Evolutionary conservation across 2,113 vertebrate species (phyloP).

Genomic region (Plestiodon gilberti): DNA sequence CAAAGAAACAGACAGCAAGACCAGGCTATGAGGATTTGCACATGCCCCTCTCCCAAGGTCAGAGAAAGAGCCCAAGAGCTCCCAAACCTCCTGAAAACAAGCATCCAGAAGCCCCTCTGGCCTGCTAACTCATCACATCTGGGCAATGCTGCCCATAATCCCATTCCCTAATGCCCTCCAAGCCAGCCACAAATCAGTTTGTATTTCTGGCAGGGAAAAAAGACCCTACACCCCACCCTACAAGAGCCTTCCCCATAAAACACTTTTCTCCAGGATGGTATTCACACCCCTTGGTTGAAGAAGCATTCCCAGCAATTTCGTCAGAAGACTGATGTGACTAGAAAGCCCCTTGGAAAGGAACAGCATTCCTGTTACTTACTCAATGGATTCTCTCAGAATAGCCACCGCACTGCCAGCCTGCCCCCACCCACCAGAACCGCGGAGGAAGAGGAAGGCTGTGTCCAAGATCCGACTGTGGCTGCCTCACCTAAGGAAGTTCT

Average conservation of each 20-base stretch:
- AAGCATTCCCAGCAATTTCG: not conserved
- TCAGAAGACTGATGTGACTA: not conserved
- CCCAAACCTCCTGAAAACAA: not conserved
- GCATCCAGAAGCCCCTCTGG: not conserved
- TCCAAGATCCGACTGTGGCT: not conserved
- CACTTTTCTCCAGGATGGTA: not conserved
- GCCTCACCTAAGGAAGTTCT: slow-evolving; percentile 89
- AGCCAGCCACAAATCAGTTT: not conserved
- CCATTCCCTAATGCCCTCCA: not conserved
- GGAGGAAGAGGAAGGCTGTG: not conserved
- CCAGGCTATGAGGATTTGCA: not conserved
- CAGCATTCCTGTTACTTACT: not conserved
- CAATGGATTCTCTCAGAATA: not conserved
- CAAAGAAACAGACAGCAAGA: slow-evolving; percentile 53
- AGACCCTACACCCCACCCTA: too few species aligned
- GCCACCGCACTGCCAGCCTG: not conserved
- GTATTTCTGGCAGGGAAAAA: not conserved
- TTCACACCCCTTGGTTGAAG: not conserved
- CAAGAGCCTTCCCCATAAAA: not conserved
- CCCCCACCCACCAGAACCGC: not conserved
- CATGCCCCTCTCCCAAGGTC: not conserved
- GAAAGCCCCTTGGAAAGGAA: not conserved
- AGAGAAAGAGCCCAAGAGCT: not conserved
- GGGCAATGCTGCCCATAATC: not conserved
- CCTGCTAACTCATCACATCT: not conserved